Evolutionary conservation across 2,888 invertebrate species (phyloP), one percentile per base, ranked within the genome.

Genomic region (Cheilosia impressa): DNA sequence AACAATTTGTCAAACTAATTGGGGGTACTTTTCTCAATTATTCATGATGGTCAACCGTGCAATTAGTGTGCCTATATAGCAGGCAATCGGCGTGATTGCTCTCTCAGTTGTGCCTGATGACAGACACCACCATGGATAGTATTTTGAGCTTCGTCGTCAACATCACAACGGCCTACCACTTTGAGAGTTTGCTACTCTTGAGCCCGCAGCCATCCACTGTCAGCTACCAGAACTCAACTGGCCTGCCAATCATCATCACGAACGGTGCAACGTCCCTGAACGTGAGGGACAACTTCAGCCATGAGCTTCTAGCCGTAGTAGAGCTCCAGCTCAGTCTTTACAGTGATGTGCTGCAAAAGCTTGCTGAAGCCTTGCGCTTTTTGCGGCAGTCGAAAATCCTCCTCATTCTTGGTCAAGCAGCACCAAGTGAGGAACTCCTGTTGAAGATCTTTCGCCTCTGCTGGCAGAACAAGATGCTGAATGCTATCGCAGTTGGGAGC

Each of bases 401-500:
- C 0, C 31, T 69, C 15, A 17, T 75, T 19, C 62, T 77, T 3
- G 38, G 47, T 15, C 41, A 50, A 4, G 13, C 1, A 4, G 45
- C 4, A 6, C 41, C 47, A 15, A n/a, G 10, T 1, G 17, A 55
- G 3, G 27, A 38, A 0, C 1, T 22, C 1, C 6, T 73, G 13
- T n/a, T 15, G 31, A 3, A 27, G 7, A 43, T 66, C 4, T 60
- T 76, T 19, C 13, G 6, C 4, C 17, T 15, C 31, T 77, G 77
- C n/a, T 77, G 62, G 68, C n/a, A 43, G 24, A 45, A 34, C 4
- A 77, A 62, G 22, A 34, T 77, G n/a, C 34, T 55, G 10, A 77
- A 77, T 38, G 69, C 27, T 6, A 47, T 77, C 0, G 69, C 55
- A 4, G 19, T 55, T n/a, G 15, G 7, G 5, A 34, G 34, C 4